Base-by-base conservation (phyloP, 2,888 invertebrate genomes). In the Beris chalybata region DNA sequence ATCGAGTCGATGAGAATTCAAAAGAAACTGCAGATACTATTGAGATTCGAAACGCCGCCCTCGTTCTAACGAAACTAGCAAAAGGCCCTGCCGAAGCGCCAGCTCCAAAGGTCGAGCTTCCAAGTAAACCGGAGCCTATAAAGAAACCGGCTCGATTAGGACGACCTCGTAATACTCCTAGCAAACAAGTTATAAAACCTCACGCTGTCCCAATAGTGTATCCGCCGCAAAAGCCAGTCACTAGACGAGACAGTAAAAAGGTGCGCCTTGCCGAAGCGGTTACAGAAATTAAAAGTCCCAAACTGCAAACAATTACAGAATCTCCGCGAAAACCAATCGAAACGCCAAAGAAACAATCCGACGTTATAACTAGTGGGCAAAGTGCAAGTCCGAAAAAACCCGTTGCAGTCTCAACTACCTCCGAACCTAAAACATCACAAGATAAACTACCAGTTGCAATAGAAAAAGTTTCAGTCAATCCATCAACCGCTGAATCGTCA, bases 1-100 rank as follows among this genome's bases (percentile, higher is more conserved):
- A 53, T 0, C 57, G 58, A 45, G 38, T 44, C 7, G 63, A 66
- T n/a, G 52, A 63, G n/a, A 55, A 69, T 9, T 66, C 64, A n/a
- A 59, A 38, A 30, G 67, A 67, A 22, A 64, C 58, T 44, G 38
- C 50, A 1, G 68, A 65, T 13, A 47, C 68, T 31, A 22, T 52
- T 11, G 52, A 68, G 55, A 29, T 64, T 3, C 15, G 58, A 30
- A 66, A 66, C n/a, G 65, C 65, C 4, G 68, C 65, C 3, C 30
- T 53, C 7, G 63, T 30, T 4, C 48, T 67, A n/a, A 54, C 68
- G 45, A 56, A 65, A 5, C n/a, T 55, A 9, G 15, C 53, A 22
- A 64, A 64, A 13, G 44, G 44, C 4, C 15, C 64, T n/a, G 31
- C 55, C 4, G 31, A 31, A 31, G 11, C 55, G 2, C 3, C 48